phyloP scores from a whole-genome alignment of 2,888 invertebrate species.

The Torymus aiolomorphi region DNA sequence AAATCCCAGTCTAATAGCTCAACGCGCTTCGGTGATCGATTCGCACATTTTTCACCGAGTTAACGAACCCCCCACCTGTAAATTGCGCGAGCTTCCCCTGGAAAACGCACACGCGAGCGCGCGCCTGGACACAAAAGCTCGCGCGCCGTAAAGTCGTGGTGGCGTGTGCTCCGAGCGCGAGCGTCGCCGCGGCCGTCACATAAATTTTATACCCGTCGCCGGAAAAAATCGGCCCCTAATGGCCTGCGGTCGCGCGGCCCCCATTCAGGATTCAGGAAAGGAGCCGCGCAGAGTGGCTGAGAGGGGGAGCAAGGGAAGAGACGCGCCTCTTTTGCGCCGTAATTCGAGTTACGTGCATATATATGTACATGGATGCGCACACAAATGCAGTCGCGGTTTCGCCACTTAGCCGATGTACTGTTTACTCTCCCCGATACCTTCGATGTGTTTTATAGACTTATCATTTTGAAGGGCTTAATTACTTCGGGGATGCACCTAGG shows the following conservation, averaged over 20 bases:
- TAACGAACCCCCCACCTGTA: conserved; percentile 25
- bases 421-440: too few relatives aligned
- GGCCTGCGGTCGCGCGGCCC: neutral
- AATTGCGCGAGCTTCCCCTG: neutral
- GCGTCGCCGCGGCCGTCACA: conserved; percentile 22
- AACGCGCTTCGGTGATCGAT: conserved; percentile 15
- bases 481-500: neutral
- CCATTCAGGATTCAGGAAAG: conserved; percentile 32
- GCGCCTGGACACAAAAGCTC: conserved; percentile 6
- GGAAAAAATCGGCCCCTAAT: conserved; percentile 39
- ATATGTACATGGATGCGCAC: neutral
- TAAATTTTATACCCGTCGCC: conserved; percentile 30
- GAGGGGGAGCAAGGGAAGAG: neutral
- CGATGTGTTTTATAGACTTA: conserved; percentile 19
- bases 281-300: conserved; percentile 1
- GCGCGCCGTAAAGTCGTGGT: conserved; percentile 1
- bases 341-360: conserved; percentile 2
- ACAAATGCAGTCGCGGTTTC: neutral
- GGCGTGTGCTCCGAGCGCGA: too few relatives aligned
- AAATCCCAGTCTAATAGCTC: conserved; percentile 18
- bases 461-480: conserved; percentile 21
- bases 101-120: neutral
- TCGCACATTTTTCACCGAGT: conserved; percentile 14
- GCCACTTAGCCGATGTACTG: neutral
- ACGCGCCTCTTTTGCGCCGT: neutral